phyloP scores from a whole-genome alignment of 2,797 vertebrate species.

The Enteromius radiatus region DNA sequence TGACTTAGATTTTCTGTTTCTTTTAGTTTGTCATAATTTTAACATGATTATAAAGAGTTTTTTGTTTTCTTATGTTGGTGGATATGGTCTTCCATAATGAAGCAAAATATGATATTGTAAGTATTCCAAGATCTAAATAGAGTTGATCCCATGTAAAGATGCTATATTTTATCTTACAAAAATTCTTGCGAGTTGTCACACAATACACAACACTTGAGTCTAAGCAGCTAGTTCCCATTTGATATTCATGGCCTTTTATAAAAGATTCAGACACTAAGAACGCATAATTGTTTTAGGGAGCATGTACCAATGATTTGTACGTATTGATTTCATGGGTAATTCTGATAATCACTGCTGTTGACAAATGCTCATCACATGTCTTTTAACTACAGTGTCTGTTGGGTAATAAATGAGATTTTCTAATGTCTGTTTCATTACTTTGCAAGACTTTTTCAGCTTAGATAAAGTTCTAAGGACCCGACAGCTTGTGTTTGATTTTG shows the following conservation, averaged over 20 bases:
- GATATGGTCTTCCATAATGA: background rate
- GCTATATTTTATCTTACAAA: background rate
- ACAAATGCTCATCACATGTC: constrained; percentile 10
- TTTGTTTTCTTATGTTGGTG: constrained; percentile 1
- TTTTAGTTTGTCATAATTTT: no score
- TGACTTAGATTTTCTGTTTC: no score
- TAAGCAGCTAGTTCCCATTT: constrained; percentile 1
- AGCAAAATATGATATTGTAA: background rate
- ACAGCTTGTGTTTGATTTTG: constrained; percentile 72
- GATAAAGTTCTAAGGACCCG: constrained; percentile 69
- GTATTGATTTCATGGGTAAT: constrained; percentile 19
- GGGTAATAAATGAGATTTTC: no score
- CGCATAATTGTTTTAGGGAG: constrained; percentile 17
- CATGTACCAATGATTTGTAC: background rate
- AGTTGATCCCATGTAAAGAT: constrained; percentile 1
- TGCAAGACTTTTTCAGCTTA: constrained; percentile 69
- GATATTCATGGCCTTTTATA: constrained; percentile 45
- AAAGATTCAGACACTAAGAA: constrained; percentile 38
- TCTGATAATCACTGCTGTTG: constrained; percentile 4
- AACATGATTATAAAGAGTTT: background rate
- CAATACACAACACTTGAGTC: background rate
- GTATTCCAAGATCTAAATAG: background rate
- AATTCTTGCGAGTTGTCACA: background rate
- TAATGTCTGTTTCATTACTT: constrained; percentile 43
- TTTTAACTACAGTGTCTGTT: constrained; percentile 6